These are phyloP conservation scores for Vidua chalybeata DNA, from an alignment of 2,113 vertebrate species.

Conservation along the genomic window DNA sequence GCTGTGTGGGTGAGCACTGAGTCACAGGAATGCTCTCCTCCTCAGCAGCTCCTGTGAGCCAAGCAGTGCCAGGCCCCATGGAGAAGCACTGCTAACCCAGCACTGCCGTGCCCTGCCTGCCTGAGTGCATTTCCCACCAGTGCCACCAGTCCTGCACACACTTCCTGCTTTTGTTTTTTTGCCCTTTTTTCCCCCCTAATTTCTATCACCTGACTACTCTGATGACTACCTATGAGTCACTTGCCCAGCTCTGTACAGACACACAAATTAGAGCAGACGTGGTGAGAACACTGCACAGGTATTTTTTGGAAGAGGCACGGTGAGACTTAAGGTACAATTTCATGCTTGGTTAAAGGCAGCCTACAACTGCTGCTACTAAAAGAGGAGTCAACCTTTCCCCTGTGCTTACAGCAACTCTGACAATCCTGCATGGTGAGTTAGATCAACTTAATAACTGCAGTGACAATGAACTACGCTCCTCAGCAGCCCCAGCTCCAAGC, in stretches of 20 bases:
- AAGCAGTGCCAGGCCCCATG: background rate
- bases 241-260: background rate
- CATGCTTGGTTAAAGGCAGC: slow-evolving; percentile 14
- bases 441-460: background rate
- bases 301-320: background rate
- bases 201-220: background rate
- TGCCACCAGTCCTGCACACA: background rate
- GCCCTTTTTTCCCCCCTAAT: background rate
- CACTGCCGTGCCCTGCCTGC: background rate
- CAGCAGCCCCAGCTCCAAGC: background rate
- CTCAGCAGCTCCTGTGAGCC: background rate
- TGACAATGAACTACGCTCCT: background rate
- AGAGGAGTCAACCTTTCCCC: background rate
- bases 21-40: background rate
- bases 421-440: background rate
- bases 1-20: background rate
- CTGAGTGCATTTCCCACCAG: background rate
- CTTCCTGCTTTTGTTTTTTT: background rate
- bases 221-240: background rate
- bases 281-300: background rate
- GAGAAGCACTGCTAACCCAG: background rate
- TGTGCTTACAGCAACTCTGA: background rate
- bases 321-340: slow-evolving; percentile 16
- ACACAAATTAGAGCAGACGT: background rate
- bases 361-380: background rate